Base-by-base conservation (phyloP, 2,888 invertebrate species). In the Agonopterix alstromeriana region DNA sequence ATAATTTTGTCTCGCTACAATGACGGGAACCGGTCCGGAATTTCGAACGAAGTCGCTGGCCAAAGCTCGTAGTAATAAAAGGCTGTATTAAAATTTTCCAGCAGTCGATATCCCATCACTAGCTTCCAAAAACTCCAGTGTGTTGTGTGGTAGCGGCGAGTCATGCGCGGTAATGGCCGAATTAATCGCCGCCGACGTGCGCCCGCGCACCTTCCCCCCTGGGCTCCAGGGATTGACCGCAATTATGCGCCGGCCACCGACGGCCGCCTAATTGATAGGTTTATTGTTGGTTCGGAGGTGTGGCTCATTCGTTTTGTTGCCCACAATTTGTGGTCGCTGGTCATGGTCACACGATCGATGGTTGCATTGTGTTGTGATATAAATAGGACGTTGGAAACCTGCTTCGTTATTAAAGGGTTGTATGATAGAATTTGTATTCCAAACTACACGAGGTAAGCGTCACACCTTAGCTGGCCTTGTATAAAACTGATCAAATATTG, bases 101-200 rank as follows among this genome's bases (percentile, higher is more conserved):
- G 38, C 10, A 38, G 38, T 38, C 38, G n/a, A 12, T 38, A 45
- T 42, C 53, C 47, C 66, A 55, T 59, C 70, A 59, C 61, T 67
- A 65, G 44, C 38, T 27, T n/a, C 38, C 38, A 38, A 38, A 38
- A 27, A 46, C 42, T 14, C 40, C 10, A 27, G 7, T 35, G 47
- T 47, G 52, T 50, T 35, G 47, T 47, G 52, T 50, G 52, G 52
- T 57, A 65, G 70, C 67, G 62, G 64, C 77, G 65, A 79, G 77
- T 80, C 79, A 78, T 73, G 74, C 70, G 63, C 69, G 51, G 65
- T 79, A 78, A 80, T 80, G 70, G 65, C 60, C 47, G 55, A 70
- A 65, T 68, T 68, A 67, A 61, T 63, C 35, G 40, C 35, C 7
- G 46, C 55, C 48, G 50, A 50, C 51, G 47, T 54, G 47, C 54